Conservation (phyloP, 1,140 invertebrate genomes). For the Melanaphis sacchari region DNA sequence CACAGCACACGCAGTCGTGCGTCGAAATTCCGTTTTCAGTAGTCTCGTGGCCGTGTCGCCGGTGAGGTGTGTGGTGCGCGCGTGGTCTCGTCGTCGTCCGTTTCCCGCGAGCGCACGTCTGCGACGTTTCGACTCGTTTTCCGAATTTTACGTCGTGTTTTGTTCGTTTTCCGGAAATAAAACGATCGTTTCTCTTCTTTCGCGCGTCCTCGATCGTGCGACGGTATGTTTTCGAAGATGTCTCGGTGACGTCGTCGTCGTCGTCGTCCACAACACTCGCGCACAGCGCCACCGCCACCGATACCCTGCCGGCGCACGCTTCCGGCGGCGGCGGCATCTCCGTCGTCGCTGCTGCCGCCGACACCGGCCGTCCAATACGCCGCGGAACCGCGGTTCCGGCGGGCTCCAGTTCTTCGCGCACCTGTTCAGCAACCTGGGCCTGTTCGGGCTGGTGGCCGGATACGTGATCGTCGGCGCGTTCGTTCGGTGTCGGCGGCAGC, state of each 20-base stretch:
- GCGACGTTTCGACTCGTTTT: background rate
- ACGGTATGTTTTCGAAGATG: slow-evolving; percentile 60
- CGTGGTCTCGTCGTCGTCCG: background rate
- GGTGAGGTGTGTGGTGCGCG: background rate
- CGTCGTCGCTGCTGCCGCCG: slow-evolving; percentile 62
- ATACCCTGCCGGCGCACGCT: slow-evolving; percentile 61
- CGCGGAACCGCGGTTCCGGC: slow-evolving; percentile 53
- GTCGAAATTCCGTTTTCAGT: background rate
- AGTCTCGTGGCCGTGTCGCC: slow-evolving; percentile 49
- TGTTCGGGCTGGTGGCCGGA: slow-evolving; percentile 63
- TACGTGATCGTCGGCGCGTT: slow-evolving; percentile 63
- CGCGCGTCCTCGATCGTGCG: too few species aligned
- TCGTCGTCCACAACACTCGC: slow-evolving; percentile 58
- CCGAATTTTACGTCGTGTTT: background rate
- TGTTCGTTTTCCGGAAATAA: too few species aligned
- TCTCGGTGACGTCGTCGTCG: slow-evolving; percentile 64
- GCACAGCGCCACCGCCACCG: slow-evolving; percentile 60
- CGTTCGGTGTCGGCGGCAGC: slow-evolving; percentile 61
- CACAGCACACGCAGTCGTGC: too few species aligned
- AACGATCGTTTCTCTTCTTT: too few species aligned
- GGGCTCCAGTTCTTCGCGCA: slow-evolving; percentile 55
- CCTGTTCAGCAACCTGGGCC: slow-evolving; percentile 62
- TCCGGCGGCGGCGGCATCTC: slow-evolving; percentile 63
- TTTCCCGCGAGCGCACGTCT: background rate
- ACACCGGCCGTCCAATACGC: slow-evolving; percentile 58